Evolutionary conservation across 2,797 vertebrate species (phyloP), one percentile per base, ranked within the genome.

Genomic region (Sciurus vulgaris): DNA sequence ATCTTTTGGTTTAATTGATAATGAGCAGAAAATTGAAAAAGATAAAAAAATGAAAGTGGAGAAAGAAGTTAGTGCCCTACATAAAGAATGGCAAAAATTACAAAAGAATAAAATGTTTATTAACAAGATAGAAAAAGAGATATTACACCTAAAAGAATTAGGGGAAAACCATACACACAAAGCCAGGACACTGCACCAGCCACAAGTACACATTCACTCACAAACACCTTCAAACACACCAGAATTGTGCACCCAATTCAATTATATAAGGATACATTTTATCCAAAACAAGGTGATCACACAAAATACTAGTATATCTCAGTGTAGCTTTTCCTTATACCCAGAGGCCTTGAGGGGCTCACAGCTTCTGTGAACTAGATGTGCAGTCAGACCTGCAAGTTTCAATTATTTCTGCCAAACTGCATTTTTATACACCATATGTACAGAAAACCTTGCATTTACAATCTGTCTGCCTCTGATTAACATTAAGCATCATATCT

Each of bases 11-110:
- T 78, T 95, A 88, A 78, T 74, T 96, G 22, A 2, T 79, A 92
- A 85, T 89, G 30, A 95, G 14, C 84, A 94, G 67, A 92, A 96
- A 96, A 81, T 69, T 90, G 3, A 82, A 83, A 90, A 93, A 24
- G 7, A 67, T 14, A 20, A 38, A 13, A 13, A 12, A 51, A 30
- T 56, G 51, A 77, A 70, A 38, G 28, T 2, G 5, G 2, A 54
- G 13, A 11, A 6, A 94, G 5, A 92, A 86, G 11, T 61, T 76
- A 94, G n/a, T 83, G 3, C 20, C 83, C 72, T 85, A 67, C 54
- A 67, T 74, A 69, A 93, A 78, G 26, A 59, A 8, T 56, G 20
- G 41, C 22, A 89, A 88, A 89, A 86, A 14, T 87, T 82, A 67
- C 7, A 86, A 81, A 92, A 91, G 83, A 92, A 15, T 4, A 33